Evolutionary conservation across 2,797 vertebrate species (phyloP).

Genomic region (Poeciliopsis turneri): DNA sequence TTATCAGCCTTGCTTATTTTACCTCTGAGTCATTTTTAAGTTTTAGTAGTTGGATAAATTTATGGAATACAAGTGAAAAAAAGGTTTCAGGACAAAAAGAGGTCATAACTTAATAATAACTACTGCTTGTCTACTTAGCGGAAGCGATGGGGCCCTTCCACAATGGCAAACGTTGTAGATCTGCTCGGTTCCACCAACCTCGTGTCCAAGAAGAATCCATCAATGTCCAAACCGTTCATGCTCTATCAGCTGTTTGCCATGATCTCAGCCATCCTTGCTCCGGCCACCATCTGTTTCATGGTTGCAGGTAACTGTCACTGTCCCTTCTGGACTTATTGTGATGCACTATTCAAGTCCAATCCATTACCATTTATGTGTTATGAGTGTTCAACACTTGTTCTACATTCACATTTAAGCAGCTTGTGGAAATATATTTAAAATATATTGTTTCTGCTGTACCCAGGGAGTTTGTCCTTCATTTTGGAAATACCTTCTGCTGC

Average conservation of each 20-base stretch:
- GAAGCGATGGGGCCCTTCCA: constrained; percentile 81
- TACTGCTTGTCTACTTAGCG: constrained; percentile 43
- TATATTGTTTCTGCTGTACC: constrained; percentile 5
- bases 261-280: constrained; percentile 67
- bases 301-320: constrained; percentile 66
- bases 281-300: constrained; percentile 78
- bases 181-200: constrained; percentile 61
- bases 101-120: background rate
- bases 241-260: constrained; percentile 77
- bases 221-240: constrained; percentile 77
- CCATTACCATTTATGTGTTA: background rate
- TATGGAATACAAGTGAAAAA: background rate
- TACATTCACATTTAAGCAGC: background rate
- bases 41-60: background rate
- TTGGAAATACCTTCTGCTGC: fast-evolving
- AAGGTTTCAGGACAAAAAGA: background rate
- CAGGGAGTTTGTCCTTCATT: constrained; percentile 70
- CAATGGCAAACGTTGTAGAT: constrained; percentile 77
- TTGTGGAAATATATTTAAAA: background rate
- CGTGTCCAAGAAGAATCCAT: constrained; percentile 68
- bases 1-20: background rate
- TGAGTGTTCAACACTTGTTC: background rate
- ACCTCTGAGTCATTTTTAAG: background rate
- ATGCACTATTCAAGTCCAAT: too few species aligned
- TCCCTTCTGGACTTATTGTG: background rate